Conservation (phyloP, 2,113 vertebrate species). For the Addax nasomaculatus region DNA sequence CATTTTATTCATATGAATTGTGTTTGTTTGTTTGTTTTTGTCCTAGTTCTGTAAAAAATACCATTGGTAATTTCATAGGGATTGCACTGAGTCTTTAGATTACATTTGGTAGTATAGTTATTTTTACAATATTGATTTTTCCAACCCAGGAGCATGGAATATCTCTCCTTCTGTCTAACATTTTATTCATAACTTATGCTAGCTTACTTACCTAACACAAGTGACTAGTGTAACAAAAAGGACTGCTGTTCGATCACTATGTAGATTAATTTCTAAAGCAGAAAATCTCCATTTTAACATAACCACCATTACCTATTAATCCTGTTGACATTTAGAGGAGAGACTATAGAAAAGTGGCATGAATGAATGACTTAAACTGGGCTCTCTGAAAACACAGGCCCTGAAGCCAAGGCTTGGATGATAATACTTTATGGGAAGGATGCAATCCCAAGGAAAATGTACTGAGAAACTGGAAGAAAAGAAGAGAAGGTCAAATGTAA, state of each 20-base stretch:
- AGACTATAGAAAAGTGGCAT: not conserved
- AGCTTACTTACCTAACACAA: not conserved
- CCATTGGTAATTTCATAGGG: not conserved
- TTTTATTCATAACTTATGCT: not conserved
- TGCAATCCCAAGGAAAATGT: not conserved
- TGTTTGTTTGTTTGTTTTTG: not conserved
- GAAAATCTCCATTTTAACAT: not conserved
- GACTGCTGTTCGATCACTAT: not conserved
- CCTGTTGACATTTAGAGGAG: not conserved
- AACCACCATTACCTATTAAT: not conserved
- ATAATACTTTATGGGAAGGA: not conserved
- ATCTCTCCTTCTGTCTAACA: not conserved
- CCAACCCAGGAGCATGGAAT: not conserved
- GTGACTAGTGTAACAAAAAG: not conserved
- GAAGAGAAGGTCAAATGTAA: not conserved
- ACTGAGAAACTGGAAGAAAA: not conserved
- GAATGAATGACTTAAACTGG: not conserved
- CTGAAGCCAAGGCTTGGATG: not conserved
- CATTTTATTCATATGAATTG: not conserved
- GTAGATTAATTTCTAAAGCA: not conserved
- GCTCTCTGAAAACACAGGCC: not conserved
- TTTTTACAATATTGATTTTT: not conserved
- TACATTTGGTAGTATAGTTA: not conserved
- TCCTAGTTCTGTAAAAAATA: not conserved
- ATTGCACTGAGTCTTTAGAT: not conserved